Conservation (phyloP, 2,113 vertebrate genomes). For the Dipodomys stephensi region DNA sequence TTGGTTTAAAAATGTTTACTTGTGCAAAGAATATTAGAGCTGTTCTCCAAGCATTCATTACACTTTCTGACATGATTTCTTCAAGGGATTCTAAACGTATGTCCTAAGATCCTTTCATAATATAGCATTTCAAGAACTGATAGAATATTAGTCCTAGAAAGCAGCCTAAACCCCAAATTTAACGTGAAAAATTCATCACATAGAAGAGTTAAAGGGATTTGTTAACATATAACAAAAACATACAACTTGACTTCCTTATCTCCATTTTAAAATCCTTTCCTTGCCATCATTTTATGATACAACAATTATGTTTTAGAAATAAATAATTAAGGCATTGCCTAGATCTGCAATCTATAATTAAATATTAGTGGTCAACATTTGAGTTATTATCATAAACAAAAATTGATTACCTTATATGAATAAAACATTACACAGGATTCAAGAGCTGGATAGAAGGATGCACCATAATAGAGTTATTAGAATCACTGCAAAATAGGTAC, state of each 20-base stretch:
- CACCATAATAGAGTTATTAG: not conserved
- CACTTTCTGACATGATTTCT: constrained; percentile 14
- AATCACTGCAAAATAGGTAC: not conserved
- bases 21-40: not conserved
- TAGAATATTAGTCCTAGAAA: not conserved
- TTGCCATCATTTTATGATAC: not conserved
- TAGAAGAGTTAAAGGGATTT: not conserved
- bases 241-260: not conserved
- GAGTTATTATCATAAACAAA: not conserved
- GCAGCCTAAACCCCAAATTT: not conserved
- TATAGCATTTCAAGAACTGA: not conserved
- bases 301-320: not conserved
- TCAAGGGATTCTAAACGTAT: constrained; percentile 5
- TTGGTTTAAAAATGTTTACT: not conserved
- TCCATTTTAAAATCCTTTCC: not conserved
- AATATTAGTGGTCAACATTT: not conserved
- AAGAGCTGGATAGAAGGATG: not conserved
- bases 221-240: not conserved
- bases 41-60: not conserved
- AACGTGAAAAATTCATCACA: not conserved
- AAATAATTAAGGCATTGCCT: not conserved
- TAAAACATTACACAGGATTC: not conserved
- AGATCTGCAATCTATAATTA: not conserved
- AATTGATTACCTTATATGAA: not conserved
- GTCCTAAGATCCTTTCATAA: not conserved